Evolutionary conservation across 2,797 vertebrate genomes (phyloP), one percentile per base, ranked within the genome.

Genomic region (Scolopax bukidnonensis): DNA sequence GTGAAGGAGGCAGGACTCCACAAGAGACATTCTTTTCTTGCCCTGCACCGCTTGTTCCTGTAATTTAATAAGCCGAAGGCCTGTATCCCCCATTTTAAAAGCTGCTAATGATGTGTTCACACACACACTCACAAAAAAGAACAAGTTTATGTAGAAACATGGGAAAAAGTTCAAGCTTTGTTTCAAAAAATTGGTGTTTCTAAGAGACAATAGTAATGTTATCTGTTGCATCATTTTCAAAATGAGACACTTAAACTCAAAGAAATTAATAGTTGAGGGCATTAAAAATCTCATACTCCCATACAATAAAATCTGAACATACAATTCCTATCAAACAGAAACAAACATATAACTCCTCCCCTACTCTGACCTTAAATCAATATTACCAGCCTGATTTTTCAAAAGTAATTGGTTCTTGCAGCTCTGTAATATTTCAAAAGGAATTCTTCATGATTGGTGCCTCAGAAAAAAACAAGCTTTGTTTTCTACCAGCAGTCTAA

Each of bases 1-100:
- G 69, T 91, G 93, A 90, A 84, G 67, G 73, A 95, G 61, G 90
- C 84, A 94, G 56, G 25, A 50, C 83, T 94, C 77, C 87, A 86
- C 54, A 79, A 91, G 80, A 90, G 56, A 69, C 4, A 4, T 91
- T 89, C 60, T 77, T 88, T 59, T 27, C 56, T 81, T 87, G 53
- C 45, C 60, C 59, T 69, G 28, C 47, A 77, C 45, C 28, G 51
- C 56, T 91, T 16, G 0, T 77, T 93, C 48, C 65, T 84, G n/a
- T 81, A 88, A 86, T 95, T 94, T 94, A 91, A 86, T 87, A 87
- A 95, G 5, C 38, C 82, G 63, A 65, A 81, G 47, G 12, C 43
- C 61, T 81, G 67, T 70, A 32, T 81, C 18, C 40, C 50, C 47
- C 15, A 20, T 94, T 95, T 95, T 43, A 83, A 80, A 85, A 92